Base-by-base conservation (phyloP, 2,888 invertebrate genomes). In the Homarus gammarus region DNA sequence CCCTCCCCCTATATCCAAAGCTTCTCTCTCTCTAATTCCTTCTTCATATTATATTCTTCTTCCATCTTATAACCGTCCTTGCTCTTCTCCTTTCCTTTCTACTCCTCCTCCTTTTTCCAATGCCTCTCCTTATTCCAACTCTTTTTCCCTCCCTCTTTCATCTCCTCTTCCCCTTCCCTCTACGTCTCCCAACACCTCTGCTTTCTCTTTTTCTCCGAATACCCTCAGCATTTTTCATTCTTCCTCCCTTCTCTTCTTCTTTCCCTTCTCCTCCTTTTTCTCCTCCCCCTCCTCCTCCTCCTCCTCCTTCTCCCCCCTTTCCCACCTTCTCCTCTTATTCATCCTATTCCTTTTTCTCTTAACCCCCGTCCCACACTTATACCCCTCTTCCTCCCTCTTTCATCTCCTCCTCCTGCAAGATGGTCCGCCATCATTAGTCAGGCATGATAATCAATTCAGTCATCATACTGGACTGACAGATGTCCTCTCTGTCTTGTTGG, bases 381-480 rank as follows among this genome's bases (percentile, higher is more conserved):
- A 6, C 33, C 18, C 8, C 51, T n/a, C 51, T 49, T 73, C 84
- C 84, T 56, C 84, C n/a, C 10, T 15, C 27, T n/a, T 36, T 36
- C 12, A 1, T 56, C 72, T 61, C 31, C 51, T 8, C 56, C 12
- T 33, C 38, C 70, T 12, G 33, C 31, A 61, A 38, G 33, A 12
- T 36, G 40, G 64, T 3, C 38, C 40, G 49, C 6, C 83, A 70
- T 64, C 70, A 83, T 49, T 72, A 49, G 70, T 83, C 72, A 51
- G 36, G 73, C 79, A 78, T 79, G 78, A 70, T 79, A 86, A 86
- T 78, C 70, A 70, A 86, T 85, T 77, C 77, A 75, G 64, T 22
- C 49, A 64, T 86, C 78, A 70, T 70, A 33, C 33, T 18, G 22
- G 64, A 70, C 15, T 36, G 78, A 70, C 86, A 86, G 78, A 33